A percentile compares a stretch with the other conserved stretches of the same genome.
These are phyloP conservation scores for Crotalus viridis DNA, from an alignment of 2,113 vertebrate genomes.

Conservation along the genomic window DNA sequence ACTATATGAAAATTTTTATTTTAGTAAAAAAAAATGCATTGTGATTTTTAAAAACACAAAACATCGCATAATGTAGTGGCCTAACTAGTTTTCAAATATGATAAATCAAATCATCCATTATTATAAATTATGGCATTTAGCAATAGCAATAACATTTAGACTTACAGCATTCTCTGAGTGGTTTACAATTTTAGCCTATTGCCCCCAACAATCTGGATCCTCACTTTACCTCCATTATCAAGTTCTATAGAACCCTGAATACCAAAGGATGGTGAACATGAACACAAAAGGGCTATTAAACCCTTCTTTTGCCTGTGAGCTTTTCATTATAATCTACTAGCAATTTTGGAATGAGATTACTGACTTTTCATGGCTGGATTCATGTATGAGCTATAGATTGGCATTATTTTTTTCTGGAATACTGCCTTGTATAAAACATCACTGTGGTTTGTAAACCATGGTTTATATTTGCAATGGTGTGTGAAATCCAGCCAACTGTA, in stretches of 20 bases:
- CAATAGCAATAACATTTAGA: neutral
- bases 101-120: neutral
- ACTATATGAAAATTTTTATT: neutral
- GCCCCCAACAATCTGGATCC: neutral
- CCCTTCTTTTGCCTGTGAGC: neutral
- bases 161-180: neutral
- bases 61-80: neutral
- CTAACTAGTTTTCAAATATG: neutral
- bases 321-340: neutral
- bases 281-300: neutral
- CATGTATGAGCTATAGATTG: neutral
- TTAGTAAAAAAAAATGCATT: neutral
- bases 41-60: neutral
- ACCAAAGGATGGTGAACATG: neutral
- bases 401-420: neutral
- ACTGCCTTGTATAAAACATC: neutral
- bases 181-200: neutral
- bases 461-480: neutral
- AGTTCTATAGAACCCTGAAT: neutral
- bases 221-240: neutral
- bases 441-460: neutral
- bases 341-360: neutral
- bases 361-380: neutral
- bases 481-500: neutral
- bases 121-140: neutral